Evolutionary conservation across 2,797 vertebrate species (phyloP).

Genomic region (Notamacropus eugenii): DNA sequence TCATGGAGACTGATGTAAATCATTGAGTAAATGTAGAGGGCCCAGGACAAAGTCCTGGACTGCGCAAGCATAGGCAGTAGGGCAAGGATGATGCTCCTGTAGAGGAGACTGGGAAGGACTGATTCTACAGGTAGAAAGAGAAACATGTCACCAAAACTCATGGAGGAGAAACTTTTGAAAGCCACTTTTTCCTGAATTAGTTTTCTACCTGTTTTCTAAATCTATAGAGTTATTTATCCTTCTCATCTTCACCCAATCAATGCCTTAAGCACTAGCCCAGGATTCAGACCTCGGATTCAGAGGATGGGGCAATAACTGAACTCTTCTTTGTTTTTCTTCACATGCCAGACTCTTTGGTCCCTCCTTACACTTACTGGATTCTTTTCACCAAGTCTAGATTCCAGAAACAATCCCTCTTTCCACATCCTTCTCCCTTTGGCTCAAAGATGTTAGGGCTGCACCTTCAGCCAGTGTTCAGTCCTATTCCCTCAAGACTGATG

Average conservation of each 20-base stretch:
- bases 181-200: not conserved
- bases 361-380: not conserved
- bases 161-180: not conserved
- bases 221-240: not conserved
- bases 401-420: not conserved
- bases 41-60: not conserved
- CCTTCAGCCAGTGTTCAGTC: not conserved
- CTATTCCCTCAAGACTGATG: not conserved
- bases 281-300: not conserved
- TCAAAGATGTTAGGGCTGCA: not conserved
- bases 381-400: not conserved
- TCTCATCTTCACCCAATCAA: not conserved
- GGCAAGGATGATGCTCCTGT: too few species aligned
- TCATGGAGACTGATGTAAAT: not conserved
- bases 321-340: not conserved
- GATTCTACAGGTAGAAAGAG: not conserved
- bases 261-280: not conserved
- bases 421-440: not conserved
- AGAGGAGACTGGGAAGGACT: too few species aligned
- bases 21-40: not conserved
- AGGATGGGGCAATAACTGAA: not conserved
- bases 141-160: not conserved
- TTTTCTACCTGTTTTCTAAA: not conserved
- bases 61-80: too few species aligned
- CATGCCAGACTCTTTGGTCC: not conserved